Conservation (phyloP, 1,140 invertebrate species). For the Cyphomyrmex costatus region DNA sequence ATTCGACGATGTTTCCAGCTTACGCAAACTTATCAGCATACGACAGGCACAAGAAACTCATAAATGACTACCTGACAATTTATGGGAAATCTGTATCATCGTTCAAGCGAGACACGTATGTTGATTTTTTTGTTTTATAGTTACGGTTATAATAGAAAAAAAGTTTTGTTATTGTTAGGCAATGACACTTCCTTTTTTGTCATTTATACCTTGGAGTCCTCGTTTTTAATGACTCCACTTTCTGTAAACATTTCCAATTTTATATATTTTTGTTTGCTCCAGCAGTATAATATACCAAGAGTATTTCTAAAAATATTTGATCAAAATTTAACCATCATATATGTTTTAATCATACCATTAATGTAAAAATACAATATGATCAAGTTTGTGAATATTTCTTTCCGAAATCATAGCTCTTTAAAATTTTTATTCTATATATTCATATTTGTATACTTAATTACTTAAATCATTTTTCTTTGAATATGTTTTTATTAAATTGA, state of each 20-base stretch:
- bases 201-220: background rate
- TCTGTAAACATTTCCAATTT: background rate
- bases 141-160: background rate
- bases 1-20: constrained; percentile 80
- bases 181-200: background rate
- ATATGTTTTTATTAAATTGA: background rate
- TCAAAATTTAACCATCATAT: background rate
- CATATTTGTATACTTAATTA: background rate
- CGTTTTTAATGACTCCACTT: background rate
- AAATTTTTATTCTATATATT: background rate
- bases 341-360: background rate
- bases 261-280: background rate
- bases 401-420: background rate
- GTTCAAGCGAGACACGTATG: constrained; percentile 83
- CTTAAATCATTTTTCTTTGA: background rate
- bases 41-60: constrained; percentile 84
- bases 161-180: background rate
- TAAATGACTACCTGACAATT: constrained; percentile 82
- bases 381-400: background rate
- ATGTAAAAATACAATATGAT: background rate
- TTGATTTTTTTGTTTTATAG: constrained; percentile 71
- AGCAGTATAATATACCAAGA: background rate
- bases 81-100: constrained; percentile 76
- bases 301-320: background rate
- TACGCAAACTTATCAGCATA: constrained; percentile 83